Conservation (phyloP, 2,113 vertebrate genomes). For the Penelope pileata region DNA sequence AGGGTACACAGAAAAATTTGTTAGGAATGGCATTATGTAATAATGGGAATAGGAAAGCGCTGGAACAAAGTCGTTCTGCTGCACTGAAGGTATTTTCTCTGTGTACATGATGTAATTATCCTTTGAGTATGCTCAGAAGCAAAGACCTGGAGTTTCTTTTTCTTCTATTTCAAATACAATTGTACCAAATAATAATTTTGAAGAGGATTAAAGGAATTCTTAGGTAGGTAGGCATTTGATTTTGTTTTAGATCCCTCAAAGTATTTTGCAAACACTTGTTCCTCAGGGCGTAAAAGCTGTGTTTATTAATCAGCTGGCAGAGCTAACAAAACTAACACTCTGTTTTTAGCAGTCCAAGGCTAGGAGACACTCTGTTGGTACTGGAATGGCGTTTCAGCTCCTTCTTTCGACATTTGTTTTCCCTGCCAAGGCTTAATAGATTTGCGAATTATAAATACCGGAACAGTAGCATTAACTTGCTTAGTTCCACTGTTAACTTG, state of each 20-base stretch:
- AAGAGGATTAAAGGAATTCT: background rate
- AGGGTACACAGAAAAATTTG: background rate
- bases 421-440: background rate
- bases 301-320: background rate
- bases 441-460: background rate
- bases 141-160: background rate
- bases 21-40: background rate
- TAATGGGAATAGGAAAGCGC: background rate
- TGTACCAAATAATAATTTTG: background rate
- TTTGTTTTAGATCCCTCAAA: background rate
- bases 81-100: rapidly evolving
- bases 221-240: background rate
- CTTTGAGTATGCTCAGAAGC: background rate
- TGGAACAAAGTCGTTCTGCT: background rate
- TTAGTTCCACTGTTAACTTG: background rate
- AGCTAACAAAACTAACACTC: background rate
- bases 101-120: rapidly evolving
- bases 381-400: background rate
- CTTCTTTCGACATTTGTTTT: background rate
- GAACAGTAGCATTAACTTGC: background rate
- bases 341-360: background rate
- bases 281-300: rapidly evolving
- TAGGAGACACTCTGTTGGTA: background rate
- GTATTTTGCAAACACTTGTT: background rate
- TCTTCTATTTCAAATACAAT: background rate